Percentiles rank a stretch among this genome's conserved stretches.
Conservation (phyloP, 2,888 invertebrate genomes). For the Shargacucullia verbasci region DNA sequence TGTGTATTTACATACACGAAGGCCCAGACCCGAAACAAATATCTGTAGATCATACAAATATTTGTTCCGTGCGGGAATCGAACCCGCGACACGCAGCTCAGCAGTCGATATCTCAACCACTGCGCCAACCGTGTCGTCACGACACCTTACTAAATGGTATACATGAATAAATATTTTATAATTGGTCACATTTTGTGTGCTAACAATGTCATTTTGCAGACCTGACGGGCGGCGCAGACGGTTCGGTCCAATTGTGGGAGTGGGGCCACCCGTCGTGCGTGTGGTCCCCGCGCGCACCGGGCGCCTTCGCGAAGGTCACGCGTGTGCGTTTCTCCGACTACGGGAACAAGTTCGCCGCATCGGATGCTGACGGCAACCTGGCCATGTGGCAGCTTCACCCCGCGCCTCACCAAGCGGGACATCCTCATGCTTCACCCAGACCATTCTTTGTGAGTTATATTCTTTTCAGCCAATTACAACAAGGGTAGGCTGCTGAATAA, state of each 20-base stretch:
- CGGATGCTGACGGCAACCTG: conserved; percentile 98
- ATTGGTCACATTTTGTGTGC: no score
- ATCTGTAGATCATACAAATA: no score
- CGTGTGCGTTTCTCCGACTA: conserved; percentile 98
- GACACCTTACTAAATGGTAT: no score
- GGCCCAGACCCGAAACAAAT: no score
- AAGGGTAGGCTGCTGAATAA: no score
- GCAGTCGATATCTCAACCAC: no score
- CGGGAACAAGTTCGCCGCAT: conserved; percentile 99
- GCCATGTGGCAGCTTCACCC: conserved; percentile 98
- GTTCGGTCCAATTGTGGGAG: conserved; percentile 99
- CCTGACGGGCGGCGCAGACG: conserved; percentile 98
- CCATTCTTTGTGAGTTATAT: conserved; percentile 95
- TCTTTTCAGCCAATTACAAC: no score
- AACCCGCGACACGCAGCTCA: no score
- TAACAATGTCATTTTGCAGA: conserved; percentile 84
- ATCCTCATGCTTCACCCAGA: conserved; percentile 89
- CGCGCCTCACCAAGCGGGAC: conserved; percentile 87
- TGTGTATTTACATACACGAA: no score
- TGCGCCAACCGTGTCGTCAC: no score
- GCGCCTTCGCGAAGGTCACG: conserved; percentile 98
- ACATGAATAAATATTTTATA: no score
- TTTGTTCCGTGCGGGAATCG: no score
- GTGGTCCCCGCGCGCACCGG: conserved; percentile 96
- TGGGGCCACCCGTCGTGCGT: conserved; percentile 98